phyloP scores from a whole-genome alignment of 2,797 vertebrate genomes.

The Anniella stebbinsi region DNA sequence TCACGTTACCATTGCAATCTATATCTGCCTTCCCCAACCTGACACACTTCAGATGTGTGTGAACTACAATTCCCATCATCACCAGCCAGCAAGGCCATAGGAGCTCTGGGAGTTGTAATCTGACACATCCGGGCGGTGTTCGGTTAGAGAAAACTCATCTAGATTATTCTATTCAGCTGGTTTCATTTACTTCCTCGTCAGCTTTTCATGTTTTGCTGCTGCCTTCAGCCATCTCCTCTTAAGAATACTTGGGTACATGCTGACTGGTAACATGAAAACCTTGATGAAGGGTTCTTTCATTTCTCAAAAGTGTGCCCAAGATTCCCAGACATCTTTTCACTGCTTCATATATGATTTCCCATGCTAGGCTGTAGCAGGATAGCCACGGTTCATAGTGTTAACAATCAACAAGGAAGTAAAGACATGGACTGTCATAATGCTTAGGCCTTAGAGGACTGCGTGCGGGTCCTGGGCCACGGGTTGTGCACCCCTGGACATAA shows the following conservation, averaged over 20 bases:
- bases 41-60: neutral
- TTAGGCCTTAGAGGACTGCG: no score
- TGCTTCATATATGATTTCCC: neutral
- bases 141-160: no score
- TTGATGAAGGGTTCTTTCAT: neutral
- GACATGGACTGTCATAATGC: neutral
- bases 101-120: neutral
- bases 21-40: no score
- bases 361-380: neutral
- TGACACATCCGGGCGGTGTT: neutral
- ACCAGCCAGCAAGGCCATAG: neutral
- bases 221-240: neutral
- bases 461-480: no score
- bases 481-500: no score
- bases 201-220: neutral
- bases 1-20: neutral
- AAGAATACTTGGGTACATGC: neutral
- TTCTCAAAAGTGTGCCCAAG: neutral
- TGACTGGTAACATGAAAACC: neutral
- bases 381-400: neutral
- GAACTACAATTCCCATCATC: neutral
- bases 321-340: neutral
- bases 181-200: neutral
- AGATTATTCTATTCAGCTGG: no score
- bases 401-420: neutral